phyloP scores from a whole-genome alignment of 2,113 vertebrate genomes.

The Eira barbara region DNA sequence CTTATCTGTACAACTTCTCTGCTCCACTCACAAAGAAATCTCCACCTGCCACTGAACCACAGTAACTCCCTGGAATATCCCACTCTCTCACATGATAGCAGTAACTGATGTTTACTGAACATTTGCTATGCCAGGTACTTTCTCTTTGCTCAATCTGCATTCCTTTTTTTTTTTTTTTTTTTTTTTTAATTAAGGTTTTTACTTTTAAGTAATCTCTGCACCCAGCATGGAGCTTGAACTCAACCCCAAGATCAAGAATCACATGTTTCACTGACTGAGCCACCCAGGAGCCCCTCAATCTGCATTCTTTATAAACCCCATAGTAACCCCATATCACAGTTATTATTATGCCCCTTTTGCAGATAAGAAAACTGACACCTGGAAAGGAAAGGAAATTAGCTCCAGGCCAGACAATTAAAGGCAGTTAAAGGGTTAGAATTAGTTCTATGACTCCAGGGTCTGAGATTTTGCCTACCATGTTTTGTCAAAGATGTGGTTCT shows the following conservation, averaged over 20 bases:
- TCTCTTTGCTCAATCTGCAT: background rate
- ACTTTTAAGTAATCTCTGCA: too few relatives aligned
- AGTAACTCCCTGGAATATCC: background rate
- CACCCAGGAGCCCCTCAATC: background rate
- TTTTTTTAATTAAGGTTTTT: too few relatives aligned
- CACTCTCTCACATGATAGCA: accelerated
- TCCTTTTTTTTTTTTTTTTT: background rate
- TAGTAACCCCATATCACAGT: background rate
- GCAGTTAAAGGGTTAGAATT: background rate
- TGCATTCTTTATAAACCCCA: background rate
- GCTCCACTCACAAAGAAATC: too few relatives aligned
- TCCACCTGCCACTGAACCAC: background rate
- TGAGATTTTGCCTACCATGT: background rate
- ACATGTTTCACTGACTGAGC: background rate
- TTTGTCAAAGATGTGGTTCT: background rate
- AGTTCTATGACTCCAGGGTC: background rate
- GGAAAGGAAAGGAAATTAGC: background rate
- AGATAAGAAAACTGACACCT: background rate
- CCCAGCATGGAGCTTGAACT: background rate
- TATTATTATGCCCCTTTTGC: background rate
- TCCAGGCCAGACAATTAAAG: background rate
- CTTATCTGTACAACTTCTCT: background rate
- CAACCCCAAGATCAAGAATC: background rate
- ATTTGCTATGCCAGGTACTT: background rate
- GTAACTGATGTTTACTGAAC: too few relatives aligned